Evolutionary conservation across 2,888 invertebrate genomes (phyloP), one percentile per base, ranked within the genome.

Genomic region (Spialia ferax): DNA sequence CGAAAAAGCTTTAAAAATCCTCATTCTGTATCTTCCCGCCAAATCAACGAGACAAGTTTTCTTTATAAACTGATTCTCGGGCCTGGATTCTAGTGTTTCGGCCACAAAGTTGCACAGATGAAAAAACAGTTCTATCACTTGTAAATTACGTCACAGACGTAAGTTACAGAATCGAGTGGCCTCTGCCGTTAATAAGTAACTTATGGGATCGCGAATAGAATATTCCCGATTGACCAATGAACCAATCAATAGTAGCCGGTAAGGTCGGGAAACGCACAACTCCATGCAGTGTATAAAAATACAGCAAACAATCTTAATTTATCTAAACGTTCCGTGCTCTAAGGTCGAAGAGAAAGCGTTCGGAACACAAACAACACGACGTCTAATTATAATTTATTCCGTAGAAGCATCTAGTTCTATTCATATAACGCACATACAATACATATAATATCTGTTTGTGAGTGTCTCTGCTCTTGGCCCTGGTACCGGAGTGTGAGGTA

Each of bases 391-490:
- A 80, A 77, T 83, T 82, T 80, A 81, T 77, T 81, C 80, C 83
- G 83, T 85, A 83, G 84, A 90, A 91, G 91, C 91, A 86, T 83
- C 91, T 91, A 91, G 84, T 77, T 85, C 85, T 90, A 89, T 83
- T 81, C 76, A 84, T 84, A 88, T 84, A 88, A 87, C 86, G 86
- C 86, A 88, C 86, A 86, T 88, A 85, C 84, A 89, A 80, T 45
- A 45, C 45, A 45, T 45, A 45, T 45, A 45, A 83, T 81, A 82
- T 78, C 73, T 73, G 72, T 72, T 69, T 71, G 50, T 50, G 56
- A 15, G 64, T 18, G 26, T 42, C 63, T 22, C 38, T 15, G 55
- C 63, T 23, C 11, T 29, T 29, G 54, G 45, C 48, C 20, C 32
- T 11, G 32, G 10, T 1, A 8, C 29, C 29, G 20, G 35, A 20